Evolutionary conservation across 2,113 vertebrate species (phyloP), one percentile per base, ranked within the genome.

Genomic region (Talpa occidentalis): DNA sequence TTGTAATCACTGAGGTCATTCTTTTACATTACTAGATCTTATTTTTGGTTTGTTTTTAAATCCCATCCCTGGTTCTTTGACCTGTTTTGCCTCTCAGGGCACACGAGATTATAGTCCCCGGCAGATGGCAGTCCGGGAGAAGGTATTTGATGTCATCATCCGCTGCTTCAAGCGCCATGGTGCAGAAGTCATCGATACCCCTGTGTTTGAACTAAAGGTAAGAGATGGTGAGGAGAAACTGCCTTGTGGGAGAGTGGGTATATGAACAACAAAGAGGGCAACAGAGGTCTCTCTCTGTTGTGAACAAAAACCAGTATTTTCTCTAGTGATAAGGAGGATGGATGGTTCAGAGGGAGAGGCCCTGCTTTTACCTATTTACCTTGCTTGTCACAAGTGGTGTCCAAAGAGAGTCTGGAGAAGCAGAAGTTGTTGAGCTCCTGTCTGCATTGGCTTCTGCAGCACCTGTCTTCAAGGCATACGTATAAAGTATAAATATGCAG

Each of bases 51-150:
- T 92, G 15, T 70, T 89, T 94, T 97, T 91, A 91, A 95, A 95
- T 83, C n/a, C 19, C 64, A 80, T 83, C 24, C 60, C 56, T 91
- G 91, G 5, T 86, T 94, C 59, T 92, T 78, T 89, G 90, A 52
- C 47, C 79, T 72, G 87, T 90, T 94, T 96, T 89, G 44, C 84
- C 37, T 97, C 72, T 32, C 95, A 99, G 99, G 99, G 99, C 94
- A 99, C 99, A 0, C 98, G 99, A 97, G 99, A 99, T 97, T 99
- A 99, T 59, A 99, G 98, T 97, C 99, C 99, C 37, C 99, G 99
- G 97, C 99, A 99, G 95, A 99, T 99, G 99, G 99, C 99, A 87
- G 99, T 99, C 97, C 98, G 99, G n/a, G 99, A 99, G 97, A 99
- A 97, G 26, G 99, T 99, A 83, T 99, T 99, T 97, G 98, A 81